phyloP scores from a whole-genome alignment of 2,797 vertebrate genomes.

The Typhlichthys subterraneus region DNA sequence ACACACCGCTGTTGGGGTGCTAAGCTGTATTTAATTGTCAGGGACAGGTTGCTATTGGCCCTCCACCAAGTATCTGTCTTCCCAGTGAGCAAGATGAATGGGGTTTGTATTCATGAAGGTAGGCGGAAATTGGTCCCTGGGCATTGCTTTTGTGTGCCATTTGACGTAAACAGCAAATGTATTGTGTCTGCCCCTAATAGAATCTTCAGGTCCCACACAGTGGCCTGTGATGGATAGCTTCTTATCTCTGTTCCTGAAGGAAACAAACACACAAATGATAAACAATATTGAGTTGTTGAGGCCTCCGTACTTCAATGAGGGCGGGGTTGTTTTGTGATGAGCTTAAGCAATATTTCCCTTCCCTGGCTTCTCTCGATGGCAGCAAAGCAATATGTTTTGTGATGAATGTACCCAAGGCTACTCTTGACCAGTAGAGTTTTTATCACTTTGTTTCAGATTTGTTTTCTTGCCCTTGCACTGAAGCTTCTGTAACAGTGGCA shows the following conservation, averaged over 20 bases:
- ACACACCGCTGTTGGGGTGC: conserved; percentile 22
- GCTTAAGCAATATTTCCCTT: conserved; percentile 35
- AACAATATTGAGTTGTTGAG: conserved; percentile 55
- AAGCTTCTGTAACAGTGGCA: conserved; percentile 18
- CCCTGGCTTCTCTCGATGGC: conserved; percentile 9
- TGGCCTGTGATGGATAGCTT: conserved; percentile 63
- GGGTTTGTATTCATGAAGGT: conserved; percentile 70
- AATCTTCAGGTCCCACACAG: conserved; percentile 56
- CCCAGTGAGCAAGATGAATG: conserved; percentile 64
- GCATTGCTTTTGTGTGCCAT: conserved; percentile 60
- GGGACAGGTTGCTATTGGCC: conserved; percentile 61
- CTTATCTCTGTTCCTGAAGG: conserved; percentile 55
- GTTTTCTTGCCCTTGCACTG: conserved; percentile 10
- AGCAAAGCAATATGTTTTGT: conserved; percentile 51
- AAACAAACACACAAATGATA: conserved; percentile 61
- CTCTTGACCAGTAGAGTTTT: conserved; percentile 43
- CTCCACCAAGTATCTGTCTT: conserved; percentile 51
- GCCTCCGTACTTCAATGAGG: conserved; percentile 30
- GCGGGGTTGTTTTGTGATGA: conserved; percentile 40
- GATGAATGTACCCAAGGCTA: conserved; percentile 37
- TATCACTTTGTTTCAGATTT: conserved; percentile 25
- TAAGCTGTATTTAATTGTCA: conserved; percentile 26
- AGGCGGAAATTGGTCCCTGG: conserved; percentile 72
- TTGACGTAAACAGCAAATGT: conserved; percentile 58
- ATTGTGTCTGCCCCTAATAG: conserved; percentile 66